phyloP scores from a whole-genome alignment of 1,140 invertebrate genomes.

The Megalopta genalis region DNA sequence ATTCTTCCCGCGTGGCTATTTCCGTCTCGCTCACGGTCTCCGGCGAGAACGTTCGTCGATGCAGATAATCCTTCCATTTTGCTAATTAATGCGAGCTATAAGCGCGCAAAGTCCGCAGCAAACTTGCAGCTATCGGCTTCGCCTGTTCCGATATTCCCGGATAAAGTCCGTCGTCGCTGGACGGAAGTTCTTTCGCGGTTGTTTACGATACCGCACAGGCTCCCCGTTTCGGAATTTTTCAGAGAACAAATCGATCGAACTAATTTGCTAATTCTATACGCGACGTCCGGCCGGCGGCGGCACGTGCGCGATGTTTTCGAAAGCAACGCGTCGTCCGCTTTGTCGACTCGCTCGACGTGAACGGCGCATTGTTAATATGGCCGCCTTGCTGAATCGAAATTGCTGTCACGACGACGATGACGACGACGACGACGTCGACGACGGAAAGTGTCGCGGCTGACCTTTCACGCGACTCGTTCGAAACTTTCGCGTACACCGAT shows the following conservation, averaged over 20 bases:
- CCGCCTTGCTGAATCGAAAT: background rate
- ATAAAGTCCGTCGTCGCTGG: background rate
- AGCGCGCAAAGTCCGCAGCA: no score
- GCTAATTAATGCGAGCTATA: no score
- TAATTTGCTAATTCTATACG: background rate
- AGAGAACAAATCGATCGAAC: background rate
- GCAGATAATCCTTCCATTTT: no score
- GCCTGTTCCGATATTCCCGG: background rate
- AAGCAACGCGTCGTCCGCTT: background rate
- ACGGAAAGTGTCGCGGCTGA: background rate
- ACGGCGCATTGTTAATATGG: background rate
- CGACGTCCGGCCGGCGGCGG: no score
- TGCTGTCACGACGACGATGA: background rate
- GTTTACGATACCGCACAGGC: background rate
- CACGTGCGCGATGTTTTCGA: background rate
- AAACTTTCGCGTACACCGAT: background rate
- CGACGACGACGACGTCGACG: no score
- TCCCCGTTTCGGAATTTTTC: background rate
- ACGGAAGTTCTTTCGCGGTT: background rate
- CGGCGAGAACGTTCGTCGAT: no score
- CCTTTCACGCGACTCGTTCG: constrained; percentile 5
- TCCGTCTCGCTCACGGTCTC: no score
- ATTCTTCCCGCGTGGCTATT: no score
- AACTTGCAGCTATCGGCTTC: no score
- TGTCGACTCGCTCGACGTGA: background rate